Evolutionary conservation across 2,888 invertebrate species (phyloP), one percentile per base, ranked within the genome.

Genomic region (Nomada ferruginata): DNA sequence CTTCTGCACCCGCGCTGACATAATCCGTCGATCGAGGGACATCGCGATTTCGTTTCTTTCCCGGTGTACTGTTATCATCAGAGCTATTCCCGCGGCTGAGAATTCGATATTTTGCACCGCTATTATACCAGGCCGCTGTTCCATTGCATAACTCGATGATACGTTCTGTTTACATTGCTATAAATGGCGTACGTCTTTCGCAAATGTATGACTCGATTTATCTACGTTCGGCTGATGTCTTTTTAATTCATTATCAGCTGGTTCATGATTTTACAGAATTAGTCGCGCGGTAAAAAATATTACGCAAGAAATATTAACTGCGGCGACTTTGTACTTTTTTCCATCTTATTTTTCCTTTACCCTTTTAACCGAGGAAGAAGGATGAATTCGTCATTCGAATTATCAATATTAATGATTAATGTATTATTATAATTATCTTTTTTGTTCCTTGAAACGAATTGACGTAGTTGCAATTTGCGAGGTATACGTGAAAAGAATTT

Each of bases 1-100:
- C 81, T 86, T 85, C 20, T 26, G 10, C 26, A 66, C 77, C 36
- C 73, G 53, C 68, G 79, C 84, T 68, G 86, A 78, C 79, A 84
- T 80, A 57, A 85, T 63, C 55, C 60, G 66, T 63, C 52, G 29
- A 60, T 36, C 47, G 36, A 29, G 70, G 47, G 47, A 77, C 55
- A 60, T 42, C 29, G 74, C 53, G 65, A 71, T 77, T 71, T 44
- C 11, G 44, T 52, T 68, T 44, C 29, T 29, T 15, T 69, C 18
- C 18, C 63, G 20, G 26, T 26, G 57, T 57, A 57, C 63, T 59
- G 50, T 65, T 65, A 50, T 70, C 50, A 42, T 11, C 18, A 20
- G 10, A 57, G 26, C 72, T 42, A 59, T 36, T 61, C 42, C 18
- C 44, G 29, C 42, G 20, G 29, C 20, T 59, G 63, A 68, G 55